A percentile compares a stretch with the other conserved stretches of the same genome.
Conservation (phyloP, 2,113 vertebrate species). For the Pseudonaja textilis region DNA sequence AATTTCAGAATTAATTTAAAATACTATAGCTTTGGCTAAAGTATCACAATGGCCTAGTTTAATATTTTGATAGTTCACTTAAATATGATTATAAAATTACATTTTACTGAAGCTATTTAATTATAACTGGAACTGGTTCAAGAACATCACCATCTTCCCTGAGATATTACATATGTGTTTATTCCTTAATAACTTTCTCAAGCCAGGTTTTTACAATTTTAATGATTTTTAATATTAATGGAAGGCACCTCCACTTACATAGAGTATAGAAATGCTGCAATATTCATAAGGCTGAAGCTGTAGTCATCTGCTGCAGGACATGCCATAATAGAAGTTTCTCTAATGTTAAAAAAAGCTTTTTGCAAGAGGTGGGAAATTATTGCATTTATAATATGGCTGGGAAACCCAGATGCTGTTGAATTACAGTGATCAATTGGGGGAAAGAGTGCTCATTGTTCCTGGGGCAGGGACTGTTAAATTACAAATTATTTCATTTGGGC, state of each 20-base stretch:
- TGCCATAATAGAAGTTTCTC: background rate
- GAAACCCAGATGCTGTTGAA: background rate
- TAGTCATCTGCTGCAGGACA: background rate
- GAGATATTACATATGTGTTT: background rate
- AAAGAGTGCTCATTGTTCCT: background rate
- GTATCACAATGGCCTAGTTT: background rate
- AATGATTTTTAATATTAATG: background rate
- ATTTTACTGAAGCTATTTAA: background rate
- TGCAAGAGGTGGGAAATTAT: background rate
- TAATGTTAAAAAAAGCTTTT: background rate
- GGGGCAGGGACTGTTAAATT: background rate
- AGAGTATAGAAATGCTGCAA: background rate
- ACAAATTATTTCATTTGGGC: background rate
- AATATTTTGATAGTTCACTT: constrained; percentile 5
- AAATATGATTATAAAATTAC: constrained; percentile 1
- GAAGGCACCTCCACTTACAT: background rate
- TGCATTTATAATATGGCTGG: background rate
- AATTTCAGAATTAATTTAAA: background rate
- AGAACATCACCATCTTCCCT: background rate
- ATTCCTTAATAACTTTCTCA: background rate
- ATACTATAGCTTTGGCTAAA: background rate
- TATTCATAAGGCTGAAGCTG: background rate
- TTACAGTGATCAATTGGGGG: background rate
- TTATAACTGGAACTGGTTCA: background rate
- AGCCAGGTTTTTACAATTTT: background rate